phyloP scores from a whole-genome alignment of 2,888 invertebrate genomes.

The Synergus itoensis region DNA sequence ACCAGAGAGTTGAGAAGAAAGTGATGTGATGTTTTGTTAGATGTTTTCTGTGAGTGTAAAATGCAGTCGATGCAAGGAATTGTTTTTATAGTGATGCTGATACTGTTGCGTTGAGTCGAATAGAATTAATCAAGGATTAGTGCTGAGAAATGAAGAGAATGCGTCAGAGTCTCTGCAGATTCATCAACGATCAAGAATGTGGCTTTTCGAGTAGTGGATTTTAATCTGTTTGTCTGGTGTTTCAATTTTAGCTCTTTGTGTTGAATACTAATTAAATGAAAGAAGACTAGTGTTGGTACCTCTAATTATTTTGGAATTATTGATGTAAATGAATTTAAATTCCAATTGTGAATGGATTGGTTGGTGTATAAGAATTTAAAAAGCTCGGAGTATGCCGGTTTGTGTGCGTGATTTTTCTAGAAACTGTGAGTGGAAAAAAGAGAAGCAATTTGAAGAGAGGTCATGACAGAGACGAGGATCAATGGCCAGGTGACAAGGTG shows the following conservation, averaged over 20 bases:
- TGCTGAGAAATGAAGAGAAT: slow-evolving; percentile 24
- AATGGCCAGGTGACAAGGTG: slow-evolving; percentile 64
- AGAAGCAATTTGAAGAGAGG: slow-evolving; percentile 41
- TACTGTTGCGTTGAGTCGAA: slow-evolving; percentile 12
- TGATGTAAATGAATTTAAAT: slow-evolving; percentile 15
- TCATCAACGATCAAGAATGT: slow-evolving; percentile 36
- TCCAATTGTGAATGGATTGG: background rate
- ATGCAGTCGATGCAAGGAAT: background rate
- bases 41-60: background rate
- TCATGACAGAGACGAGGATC: slow-evolving; percentile 56
- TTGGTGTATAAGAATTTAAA: background rate
- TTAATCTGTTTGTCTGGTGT: slow-evolving; percentile 10
- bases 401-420: slow-evolving; percentile 5
- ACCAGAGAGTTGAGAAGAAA: slow-evolving; percentile 5
- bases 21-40: background rate
- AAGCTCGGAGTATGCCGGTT: background rate
- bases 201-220: background rate
- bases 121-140: slow-evolving; percentile 22
- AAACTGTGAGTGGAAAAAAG: slow-evolving; percentile 34
- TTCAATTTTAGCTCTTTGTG: background rate
- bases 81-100: slow-evolving; percentile 2
- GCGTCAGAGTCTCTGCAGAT: slow-evolving; percentile 30
- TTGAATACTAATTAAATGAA: background rate
- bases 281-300: background rate
- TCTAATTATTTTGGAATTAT: slow-evolving; percentile 31